Percentiles rank a stretch among this genome's conserved stretches.
Conservation (phyloP, 2,888 invertebrate genomes). For the Coelinius sp. region DNA sequence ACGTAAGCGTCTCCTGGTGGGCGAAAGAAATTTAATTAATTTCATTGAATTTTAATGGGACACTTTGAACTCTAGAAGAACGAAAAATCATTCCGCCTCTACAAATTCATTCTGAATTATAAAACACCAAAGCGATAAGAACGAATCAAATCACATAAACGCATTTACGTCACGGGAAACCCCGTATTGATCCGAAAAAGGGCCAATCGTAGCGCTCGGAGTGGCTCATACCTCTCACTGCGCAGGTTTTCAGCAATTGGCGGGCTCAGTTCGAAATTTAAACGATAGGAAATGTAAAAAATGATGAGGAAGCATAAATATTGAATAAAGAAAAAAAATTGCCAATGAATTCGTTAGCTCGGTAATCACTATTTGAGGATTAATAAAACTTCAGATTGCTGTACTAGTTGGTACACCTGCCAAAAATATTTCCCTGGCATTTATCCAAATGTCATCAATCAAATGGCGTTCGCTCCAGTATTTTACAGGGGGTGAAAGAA, state of each 20-base stretch:
- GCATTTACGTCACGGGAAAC: conserved; percentile 73
- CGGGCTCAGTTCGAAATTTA: conserved; percentile 43
- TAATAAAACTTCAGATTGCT: conserved; percentile 23
- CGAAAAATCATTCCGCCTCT: neutral
- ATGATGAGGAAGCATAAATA: neutral
- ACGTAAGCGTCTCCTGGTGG: conserved; percentile 52
- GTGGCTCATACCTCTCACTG: conserved; percentile 33
- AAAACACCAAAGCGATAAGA: conserved; percentile 68
- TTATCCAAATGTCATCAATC: conserved; percentile 48
- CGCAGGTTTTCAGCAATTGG: conserved; percentile 25
- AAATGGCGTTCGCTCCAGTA: conserved; percentile 37
- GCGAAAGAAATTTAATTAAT: conserved; percentile 40
- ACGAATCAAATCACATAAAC: conserved; percentile 72
- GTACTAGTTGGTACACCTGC: conserved; percentile 17
- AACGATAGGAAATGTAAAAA: neutral
- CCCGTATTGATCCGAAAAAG: conserved; percentile 72
- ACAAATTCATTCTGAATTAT: conserved; percentile 47
- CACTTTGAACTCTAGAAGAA: neutral
- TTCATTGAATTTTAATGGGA: neutral
- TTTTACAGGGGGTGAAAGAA: conserved; percentile 12
- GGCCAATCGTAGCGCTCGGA: conserved; percentile 54
- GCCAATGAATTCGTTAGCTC: neutral
- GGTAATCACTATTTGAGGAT: conserved; percentile 9
- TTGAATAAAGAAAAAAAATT: neutral
- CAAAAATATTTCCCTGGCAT: conserved; percentile 40